These are phyloP conservation scores for Brenthis ino DNA, from an alignment of 2,888 invertebrate genomes.

Conservation along the genomic window DNA sequence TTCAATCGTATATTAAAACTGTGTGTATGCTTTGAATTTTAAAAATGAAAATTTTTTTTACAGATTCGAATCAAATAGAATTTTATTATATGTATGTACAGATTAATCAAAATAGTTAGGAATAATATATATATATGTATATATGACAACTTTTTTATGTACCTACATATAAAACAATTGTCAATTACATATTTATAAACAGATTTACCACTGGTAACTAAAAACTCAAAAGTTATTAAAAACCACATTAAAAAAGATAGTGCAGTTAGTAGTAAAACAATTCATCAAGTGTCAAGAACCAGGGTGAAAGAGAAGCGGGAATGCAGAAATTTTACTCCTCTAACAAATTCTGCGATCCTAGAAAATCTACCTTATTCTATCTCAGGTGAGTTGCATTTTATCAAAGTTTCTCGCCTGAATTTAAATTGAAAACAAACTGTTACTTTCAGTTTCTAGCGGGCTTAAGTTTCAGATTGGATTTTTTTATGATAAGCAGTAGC, in stretches of 20 bases:
- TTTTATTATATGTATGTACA: too few relatives aligned
- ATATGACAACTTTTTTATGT: too few relatives aligned
- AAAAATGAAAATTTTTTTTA: too few relatives aligned
- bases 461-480: not conserved
- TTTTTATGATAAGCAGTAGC: too few relatives aligned
- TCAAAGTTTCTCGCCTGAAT: constrained; percentile 14
- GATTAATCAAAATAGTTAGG: too few relatives aligned
- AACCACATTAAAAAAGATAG: not conserved
- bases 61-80: too few relatives aligned
- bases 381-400: constrained; percentile 13
- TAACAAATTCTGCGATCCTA: not conserved
- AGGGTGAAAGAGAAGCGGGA: not conserved
- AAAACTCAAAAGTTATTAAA: not conserved
- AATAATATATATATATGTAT: too few relatives aligned
- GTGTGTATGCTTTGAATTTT: too few relatives aligned
- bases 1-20: too few relatives aligned
- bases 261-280: not conserved
- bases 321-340: constrained; percentile 6
- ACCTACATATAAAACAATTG: too few relatives aligned
- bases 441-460: not conserved
- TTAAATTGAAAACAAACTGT: constrained; percentile 3
- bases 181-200: too few relatives aligned
- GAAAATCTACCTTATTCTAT: constrained; percentile 7
- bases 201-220: not conserved
- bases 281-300: constrained; percentile 6